Evolutionary conservation across 1,140 invertebrate genomes (phyloP).

Genomic region (Pteromalus puparum): DNA sequence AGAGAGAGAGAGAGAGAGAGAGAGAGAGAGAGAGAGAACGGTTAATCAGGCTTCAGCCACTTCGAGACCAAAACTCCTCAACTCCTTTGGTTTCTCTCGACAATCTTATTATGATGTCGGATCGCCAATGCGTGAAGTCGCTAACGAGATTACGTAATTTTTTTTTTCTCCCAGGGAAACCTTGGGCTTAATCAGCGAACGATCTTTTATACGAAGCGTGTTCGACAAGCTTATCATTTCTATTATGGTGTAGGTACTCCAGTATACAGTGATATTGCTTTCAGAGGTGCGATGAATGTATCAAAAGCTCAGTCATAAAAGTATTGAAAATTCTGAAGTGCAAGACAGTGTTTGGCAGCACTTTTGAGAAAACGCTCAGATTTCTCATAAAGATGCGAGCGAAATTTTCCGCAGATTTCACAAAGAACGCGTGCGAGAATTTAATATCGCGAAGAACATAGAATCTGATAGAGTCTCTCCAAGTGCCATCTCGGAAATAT

Average conservation of each 20-base stretch:
- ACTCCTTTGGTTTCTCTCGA: slow-evolving; percentile 73
- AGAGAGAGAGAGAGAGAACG: slow-evolving; percentile 56
- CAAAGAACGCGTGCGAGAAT: background rate
- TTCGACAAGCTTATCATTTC: background rate
- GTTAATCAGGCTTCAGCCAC: slow-evolving; percentile 70
- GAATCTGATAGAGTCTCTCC: background rate
- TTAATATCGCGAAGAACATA: background rate
- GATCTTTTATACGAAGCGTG: background rate
- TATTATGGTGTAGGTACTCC: too few relatives aligned
- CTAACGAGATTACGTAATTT: slow-evolving; percentile 49
- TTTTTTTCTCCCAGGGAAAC: background rate
- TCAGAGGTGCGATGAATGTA: too few relatives aligned
- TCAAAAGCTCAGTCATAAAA: background rate
- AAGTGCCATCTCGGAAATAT: too few relatives aligned
- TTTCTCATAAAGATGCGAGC: background rate
- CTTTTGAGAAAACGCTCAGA: background rate
- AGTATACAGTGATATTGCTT: too few relatives aligned
- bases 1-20: too few relatives aligned
- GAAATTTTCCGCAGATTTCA: background rate
- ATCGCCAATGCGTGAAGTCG: slow-evolving; percentile 59
- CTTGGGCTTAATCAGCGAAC: slow-evolving; percentile 1
- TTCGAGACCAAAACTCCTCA: slow-evolving; percentile 70
- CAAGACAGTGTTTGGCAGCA: too few relatives aligned
- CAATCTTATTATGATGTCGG: slow-evolving; percentile 69
- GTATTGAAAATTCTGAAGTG: background rate